phyloP scores from a whole-genome alignment of 2,888 invertebrate species.

The Drosophila parthenogenetica region DNA sequence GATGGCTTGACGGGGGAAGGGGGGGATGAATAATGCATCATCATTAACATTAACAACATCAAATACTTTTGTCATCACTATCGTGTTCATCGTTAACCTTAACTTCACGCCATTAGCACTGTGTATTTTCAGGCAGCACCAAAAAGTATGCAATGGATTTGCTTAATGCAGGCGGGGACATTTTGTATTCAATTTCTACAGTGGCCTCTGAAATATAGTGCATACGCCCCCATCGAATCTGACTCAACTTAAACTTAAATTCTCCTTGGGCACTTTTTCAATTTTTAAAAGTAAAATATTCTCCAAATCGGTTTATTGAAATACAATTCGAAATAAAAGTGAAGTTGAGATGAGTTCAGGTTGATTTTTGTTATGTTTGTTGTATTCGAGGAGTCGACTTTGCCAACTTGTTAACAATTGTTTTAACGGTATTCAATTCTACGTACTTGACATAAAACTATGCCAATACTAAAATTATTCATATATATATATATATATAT shows the following conservation, averaged over 20 bases:
- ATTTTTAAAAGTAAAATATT: too few relatives aligned
- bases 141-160: slow-evolving; percentile 48
- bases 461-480: slow-evolving; percentile 10
- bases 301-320: too few relatives aligned
- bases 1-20: slow-evolving; percentile 17
- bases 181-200: slow-evolving; percentile 10
- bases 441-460: slow-evolving; percentile 6
- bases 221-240: background rate
- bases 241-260: slow-evolving; percentile 12
- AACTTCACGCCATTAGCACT: background rate
- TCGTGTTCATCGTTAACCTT: background rate
- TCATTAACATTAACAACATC: slow-evolving; percentile 7
- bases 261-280: background rate
- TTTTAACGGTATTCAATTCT: slow-evolving; percentile 9
- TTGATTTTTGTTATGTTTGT: background rate
- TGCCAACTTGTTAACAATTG: slow-evolving; percentile 4
- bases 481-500: background rate
- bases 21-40: slow-evolving; percentile 18
- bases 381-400: background rate
- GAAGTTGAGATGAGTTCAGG: background rate
- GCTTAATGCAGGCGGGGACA: slow-evolving; percentile 1
- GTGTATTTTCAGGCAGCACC: slow-evolving; percentile 45
- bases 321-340: background rate
- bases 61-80: background rate
- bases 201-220: slow-evolving; percentile 28